These are phyloP conservation scores for Meloidogyne floridensis DNA, from an alignment of 1,140 invertebrate species.

Conservation along the genomic window DNA sequence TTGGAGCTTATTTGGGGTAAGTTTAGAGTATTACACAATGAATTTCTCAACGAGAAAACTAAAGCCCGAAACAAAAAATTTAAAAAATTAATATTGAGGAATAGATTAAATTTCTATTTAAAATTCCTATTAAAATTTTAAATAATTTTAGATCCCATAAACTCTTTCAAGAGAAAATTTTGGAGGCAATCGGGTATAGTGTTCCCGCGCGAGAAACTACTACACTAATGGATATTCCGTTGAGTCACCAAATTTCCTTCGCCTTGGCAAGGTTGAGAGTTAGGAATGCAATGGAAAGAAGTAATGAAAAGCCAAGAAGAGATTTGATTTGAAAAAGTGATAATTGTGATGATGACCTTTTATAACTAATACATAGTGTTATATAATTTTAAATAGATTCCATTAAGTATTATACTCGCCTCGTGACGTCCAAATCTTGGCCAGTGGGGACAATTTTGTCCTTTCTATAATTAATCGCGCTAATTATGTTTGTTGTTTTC, in stretches of 20 bases:
- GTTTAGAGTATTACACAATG: conserved; percentile 70
- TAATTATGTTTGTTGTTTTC: too few species aligned
- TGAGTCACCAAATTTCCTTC: background rate
- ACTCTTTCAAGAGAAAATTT: conserved; percentile 1
- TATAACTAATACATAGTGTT: too few species aligned
- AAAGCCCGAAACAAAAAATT: too few species aligned
- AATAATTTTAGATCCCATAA: background rate
- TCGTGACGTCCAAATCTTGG: too few species aligned
- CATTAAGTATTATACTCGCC: too few species aligned
- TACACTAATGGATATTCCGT: background rate
- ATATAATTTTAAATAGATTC: too few species aligned
- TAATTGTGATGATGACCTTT: background rate
- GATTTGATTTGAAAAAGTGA: background rate
- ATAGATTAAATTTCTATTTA: too few species aligned
- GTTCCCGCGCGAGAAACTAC: background rate
- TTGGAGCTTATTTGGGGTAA: conserved; percentile 77
- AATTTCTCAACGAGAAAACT: too few species aligned
- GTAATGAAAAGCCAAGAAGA: background rate
- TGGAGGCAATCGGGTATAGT: background rate
- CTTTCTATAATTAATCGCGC: too few species aligned
- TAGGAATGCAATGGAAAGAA: conserved; percentile 6
- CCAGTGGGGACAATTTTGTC: too few species aligned
- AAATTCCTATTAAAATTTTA: too few species aligned
- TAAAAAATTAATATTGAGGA: too few species aligned
- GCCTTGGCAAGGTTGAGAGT: background rate